Percentiles rank a stretch among this genome's conserved stretches.
Conservation (phyloP, 2,797 vertebrate species). For the Cyclopterus lumpus region DNA sequence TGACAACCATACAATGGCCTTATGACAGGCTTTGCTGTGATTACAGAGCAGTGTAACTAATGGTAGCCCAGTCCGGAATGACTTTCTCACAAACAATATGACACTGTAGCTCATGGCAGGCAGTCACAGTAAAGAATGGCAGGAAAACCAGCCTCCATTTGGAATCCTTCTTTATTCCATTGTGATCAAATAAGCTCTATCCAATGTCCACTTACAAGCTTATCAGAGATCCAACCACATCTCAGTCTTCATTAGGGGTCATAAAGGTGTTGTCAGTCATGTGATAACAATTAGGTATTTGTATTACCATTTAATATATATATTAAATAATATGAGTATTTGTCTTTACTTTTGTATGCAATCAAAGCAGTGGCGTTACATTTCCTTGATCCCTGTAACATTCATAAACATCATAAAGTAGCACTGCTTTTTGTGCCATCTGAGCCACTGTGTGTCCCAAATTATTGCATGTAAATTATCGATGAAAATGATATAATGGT, state of each 20-base stretch:
- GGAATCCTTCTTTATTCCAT: neutral
- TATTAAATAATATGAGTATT: too few relatives aligned
- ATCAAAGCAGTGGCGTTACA: neutral
- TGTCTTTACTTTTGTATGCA: too few relatives aligned
- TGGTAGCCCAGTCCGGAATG: constrained; percentile 18
- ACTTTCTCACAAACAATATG: constrained; percentile 48
- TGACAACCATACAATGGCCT: constrained; percentile 49
- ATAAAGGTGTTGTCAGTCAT: neutral
- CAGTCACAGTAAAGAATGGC: neutral
- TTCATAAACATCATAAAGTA: neutral
- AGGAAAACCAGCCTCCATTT: neutral
- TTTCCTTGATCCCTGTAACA: too few relatives aligned
- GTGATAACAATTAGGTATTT: neutral
- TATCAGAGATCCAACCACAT: neutral
- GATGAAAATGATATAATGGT: neutral
- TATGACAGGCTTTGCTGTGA: constrained; percentile 48
- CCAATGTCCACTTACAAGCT: too few relatives aligned
- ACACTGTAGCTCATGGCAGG: constrained; percentile 9
- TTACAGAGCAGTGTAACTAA: constrained; percentile 57
- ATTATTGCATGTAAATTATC: neutral
- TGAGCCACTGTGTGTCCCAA: neutral
- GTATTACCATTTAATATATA: neutral
- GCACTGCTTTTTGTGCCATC: too few relatives aligned
- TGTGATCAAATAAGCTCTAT: neutral
- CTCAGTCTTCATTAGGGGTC: too few relatives aligned